Evolutionary conservation across 2,113 vertebrate species (phyloP).

Genomic region (Stigmatopora nigra): DNA sequence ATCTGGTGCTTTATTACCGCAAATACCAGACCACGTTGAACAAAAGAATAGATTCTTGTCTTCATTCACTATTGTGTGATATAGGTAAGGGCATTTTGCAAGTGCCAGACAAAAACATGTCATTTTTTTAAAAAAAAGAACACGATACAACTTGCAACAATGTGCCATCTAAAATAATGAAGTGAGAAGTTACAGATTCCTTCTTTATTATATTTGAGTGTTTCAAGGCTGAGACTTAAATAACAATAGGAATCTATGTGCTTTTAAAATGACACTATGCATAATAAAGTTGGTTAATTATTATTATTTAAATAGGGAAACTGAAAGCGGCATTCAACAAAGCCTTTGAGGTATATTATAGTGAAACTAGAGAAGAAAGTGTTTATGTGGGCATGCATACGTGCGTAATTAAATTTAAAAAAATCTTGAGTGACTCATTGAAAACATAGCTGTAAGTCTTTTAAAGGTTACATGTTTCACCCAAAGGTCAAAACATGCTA

Average conservation of each 20-base stretch:
- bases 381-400: neutral
- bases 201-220: neutral
- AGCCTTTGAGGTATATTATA: slow-evolving; percentile 9
- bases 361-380: slow-evolving; percentile 19
- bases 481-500: slow-evolving; percentile 3
- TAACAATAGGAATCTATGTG: neutral
- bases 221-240: neutral
- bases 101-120: neutral
- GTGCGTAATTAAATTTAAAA: neutral
- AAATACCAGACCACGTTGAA: slow-evolving; percentile 9
- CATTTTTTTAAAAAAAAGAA: neutral
- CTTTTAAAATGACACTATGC: neutral
- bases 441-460: neutral
- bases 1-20: slow-evolving; percentile 8
- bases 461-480: neutral
- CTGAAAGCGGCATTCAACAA: slow-evolving; percentile 12
- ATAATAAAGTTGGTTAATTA: neutral
- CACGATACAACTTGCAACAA: neutral
- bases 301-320: slow-evolving; percentile 16
- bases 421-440: neutral
- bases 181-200: neutral
- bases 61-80: slow-evolving; percentile 27
- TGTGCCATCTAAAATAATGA: neutral
- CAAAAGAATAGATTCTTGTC: slow-evolving; percentile 11
- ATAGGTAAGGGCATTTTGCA: slow-evolving; percentile 9